A percentile compares a stretch with the other conserved stretches of the same genome.
These are phyloP conservation scores for Cettia cetti DNA, from an alignment of 2,113 vertebrate species.

Conservation along the genomic window DNA sequence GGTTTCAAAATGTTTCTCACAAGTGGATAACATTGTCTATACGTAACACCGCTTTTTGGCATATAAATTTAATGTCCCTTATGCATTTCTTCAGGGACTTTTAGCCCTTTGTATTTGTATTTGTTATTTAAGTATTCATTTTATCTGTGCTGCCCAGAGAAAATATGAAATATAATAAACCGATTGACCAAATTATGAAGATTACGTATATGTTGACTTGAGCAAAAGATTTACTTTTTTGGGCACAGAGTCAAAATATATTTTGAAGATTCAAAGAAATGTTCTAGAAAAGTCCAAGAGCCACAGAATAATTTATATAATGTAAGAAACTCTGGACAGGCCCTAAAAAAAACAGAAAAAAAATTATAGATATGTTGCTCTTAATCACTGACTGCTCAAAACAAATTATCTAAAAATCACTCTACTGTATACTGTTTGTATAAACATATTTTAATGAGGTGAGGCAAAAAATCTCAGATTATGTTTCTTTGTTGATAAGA, in stretches of 20 bases:
- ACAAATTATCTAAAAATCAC: not conserved
- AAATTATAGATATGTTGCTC: not conserved
- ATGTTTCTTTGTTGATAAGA: not conserved
- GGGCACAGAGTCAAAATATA: not conserved
- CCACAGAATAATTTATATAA: not conserved
- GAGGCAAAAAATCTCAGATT: not conserved
- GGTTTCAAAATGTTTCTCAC: not conserved
- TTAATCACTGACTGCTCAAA: not conserved
- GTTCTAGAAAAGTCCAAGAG: not conserved
- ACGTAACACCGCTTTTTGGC: not conserved
- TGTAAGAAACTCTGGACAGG: not conserved
- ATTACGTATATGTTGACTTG: not conserved
- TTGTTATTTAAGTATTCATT: not conserved
- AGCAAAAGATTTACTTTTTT: not conserved
- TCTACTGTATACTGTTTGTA: not conserved
- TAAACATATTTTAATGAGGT: not conserved
- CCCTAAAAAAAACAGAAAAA: not conserved
- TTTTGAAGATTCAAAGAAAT: not conserved
- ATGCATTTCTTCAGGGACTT: not conserved
- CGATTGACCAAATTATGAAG: slow-evolving; percentile 2
- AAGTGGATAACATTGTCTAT: not conserved
- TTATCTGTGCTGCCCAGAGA: not conserved
- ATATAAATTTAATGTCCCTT: not conserved
- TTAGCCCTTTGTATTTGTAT: not conserved
- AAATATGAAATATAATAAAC: slow-evolving; percentile 24